These are phyloP conservation scores for Alentia gelatinosa DNA, from an alignment of 2,888 invertebrate species.

Conservation along the genomic window DNA sequence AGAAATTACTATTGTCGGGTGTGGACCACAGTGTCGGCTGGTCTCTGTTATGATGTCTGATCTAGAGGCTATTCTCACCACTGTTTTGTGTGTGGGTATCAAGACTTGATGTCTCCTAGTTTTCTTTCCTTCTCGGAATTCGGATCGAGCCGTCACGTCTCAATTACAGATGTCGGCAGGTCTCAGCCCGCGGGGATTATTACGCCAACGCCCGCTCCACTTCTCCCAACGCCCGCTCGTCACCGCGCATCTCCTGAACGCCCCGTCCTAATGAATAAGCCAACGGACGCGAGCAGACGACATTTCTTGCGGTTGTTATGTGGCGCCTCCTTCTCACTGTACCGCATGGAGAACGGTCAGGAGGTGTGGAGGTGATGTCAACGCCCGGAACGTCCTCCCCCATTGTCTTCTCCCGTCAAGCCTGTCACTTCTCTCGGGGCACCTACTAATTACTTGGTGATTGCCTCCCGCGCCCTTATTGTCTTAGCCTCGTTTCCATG, in stretches of 20 bases:
- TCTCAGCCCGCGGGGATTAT: not conserved
- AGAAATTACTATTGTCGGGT: too few relatives aligned
- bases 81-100: too few relatives aligned
- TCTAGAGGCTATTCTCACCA: too few relatives aligned
- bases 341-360: not conserved
- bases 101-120: too few relatives aligned
- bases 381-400: not conserved
- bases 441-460: not conserved
- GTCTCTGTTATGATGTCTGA: too few relatives aligned
- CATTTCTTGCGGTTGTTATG: not conserved
- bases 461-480: not conserved
- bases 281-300: not conserved
- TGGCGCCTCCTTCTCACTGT: too few relatives aligned
- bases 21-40: too few relatives aligned
- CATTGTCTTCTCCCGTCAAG: not conserved
- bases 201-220: not conserved
- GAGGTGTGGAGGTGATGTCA: not conserved
- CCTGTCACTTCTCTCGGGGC: not conserved
- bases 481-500: conserved; percentile 16
- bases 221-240: too few relatives aligned
- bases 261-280: not conserved
- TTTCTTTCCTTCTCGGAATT: too few relatives aligned
- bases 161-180: too few relatives aligned
- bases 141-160: too few relatives aligned
- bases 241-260: too few relatives aligned